Evolutionary conservation across 1,140 invertebrate genomes (phyloP), one percentile per base, ranked within the genome.

Genomic region (Drosophila punjabiensis): DNA sequence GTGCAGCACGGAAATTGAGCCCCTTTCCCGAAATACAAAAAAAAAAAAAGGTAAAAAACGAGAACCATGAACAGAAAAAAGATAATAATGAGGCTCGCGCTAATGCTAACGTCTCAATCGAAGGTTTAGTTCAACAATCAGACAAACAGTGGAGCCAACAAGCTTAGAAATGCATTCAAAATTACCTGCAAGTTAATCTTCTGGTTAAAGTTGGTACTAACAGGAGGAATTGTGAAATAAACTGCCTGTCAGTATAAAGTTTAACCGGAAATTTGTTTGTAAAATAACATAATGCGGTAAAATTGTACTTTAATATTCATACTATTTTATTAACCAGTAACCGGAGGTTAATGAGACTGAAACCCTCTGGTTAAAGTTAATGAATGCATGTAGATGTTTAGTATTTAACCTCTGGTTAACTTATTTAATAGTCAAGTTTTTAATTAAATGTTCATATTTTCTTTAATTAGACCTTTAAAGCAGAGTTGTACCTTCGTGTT

Each of bases 21-120:
- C 62, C 56, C 79, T 61, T 62, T 53, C 73, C 56, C 63, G 24
- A 58, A 53, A 67, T 45, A 24, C 24, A 24, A 47, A 47, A 47
- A 30, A 47, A 47, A 47, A 30, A 45, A 45, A 5, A 13, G 20
- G 35, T 18, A 61, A 64, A 67, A 67, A 45, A 67, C 20, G 37
- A 55, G 39, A 67, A 45, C 59, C 63, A 70, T 53, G 61, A 71
- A 58, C 55, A 58, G 33, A 55, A 58, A 52, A 50, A 67, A 69
- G 62, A 80, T 73, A 89, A 89, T 89, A 89, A 89, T 89, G 86
- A 90, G 85, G 55, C 78, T 55, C 66, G 75, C 65, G 66, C 76
- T 67, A 84, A 77, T 68, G 79, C 83, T 87, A 87, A 87, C 83
- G 65, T 87, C 83, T 87, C 83, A 87, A 87, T 87, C 83, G 76